phyloP scores from a whole-genome alignment of 2,113 vertebrate genomes.

The Atrichornis clamosus region DNA sequence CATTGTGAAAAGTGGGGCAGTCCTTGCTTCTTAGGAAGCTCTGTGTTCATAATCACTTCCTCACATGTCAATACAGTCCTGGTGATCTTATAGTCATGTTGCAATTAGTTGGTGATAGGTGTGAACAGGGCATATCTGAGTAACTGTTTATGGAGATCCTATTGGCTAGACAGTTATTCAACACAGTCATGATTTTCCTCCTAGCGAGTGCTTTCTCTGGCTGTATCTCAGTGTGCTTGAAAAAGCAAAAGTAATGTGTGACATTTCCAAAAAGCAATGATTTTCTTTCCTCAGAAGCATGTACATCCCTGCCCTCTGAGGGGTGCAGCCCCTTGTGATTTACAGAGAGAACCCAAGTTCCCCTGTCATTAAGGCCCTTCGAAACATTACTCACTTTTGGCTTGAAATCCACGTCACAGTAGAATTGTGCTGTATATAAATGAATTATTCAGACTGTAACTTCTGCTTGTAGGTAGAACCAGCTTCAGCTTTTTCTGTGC shows the following conservation, averaged over 20 bases:
- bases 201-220: background rate
- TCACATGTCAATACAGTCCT: slow-evolving; percentile 26
- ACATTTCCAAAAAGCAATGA: background rate
- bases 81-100: slow-evolving; percentile 35
- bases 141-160: background rate
- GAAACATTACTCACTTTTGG: background rate
- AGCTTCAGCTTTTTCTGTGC: background rate
- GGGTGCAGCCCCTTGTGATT: background rate
- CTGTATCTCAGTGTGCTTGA: background rate
- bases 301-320: background rate
- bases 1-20: slow-evolving; percentile 50
- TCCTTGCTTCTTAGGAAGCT: slow-evolving; percentile 18
- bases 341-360: background rate
- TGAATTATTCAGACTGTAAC: background rate
- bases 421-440: background rate
- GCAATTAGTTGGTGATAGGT: slow-evolving; percentile 36
- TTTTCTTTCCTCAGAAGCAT: background rate
- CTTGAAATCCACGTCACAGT: background rate
- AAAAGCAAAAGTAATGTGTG: background rate
- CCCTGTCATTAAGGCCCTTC: background rate
- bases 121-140: background rate
- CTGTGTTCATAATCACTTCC: slow-evolving; percentile 41
- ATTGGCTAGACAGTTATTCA: background rate
- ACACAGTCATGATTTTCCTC: background rate
- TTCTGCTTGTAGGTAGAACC: background rate